Percentiles rank a stretch among this genome's conserved stretches.
Evolutionary conservation across 2,888 invertebrate genomes (phyloP).

Genomic region (Sympetrum striolatum): DNA sequence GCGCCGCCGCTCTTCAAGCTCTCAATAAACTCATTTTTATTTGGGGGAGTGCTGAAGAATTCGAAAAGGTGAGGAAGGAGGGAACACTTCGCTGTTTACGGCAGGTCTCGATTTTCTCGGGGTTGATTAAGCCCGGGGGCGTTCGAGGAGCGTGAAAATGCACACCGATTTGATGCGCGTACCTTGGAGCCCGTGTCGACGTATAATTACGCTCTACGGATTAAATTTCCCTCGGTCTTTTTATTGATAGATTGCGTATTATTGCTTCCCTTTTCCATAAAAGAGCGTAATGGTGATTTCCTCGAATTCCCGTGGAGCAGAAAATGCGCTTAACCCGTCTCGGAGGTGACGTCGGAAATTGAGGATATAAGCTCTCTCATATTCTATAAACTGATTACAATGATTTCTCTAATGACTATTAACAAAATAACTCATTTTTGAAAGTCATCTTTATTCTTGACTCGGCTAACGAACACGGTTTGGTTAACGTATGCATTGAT

Average conservation of each 20-base stretch:
- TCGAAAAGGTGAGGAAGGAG: not conserved
- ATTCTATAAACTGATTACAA: no score
- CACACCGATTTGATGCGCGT: not conserved
- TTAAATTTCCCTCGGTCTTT: not conserved
- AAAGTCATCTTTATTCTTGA: no score
- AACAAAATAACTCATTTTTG: no score
- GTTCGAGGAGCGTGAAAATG: not conserved
- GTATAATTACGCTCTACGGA: not conserved
- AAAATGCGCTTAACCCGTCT: no score
- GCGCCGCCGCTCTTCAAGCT: not conserved
- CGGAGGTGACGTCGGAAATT: no score
- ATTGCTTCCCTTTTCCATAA: no score
- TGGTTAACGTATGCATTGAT: no score
- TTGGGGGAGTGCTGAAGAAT: not conserved
- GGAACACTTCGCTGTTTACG: not conserved
- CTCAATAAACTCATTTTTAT: not conserved
- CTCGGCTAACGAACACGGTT: no score
- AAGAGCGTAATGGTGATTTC: no score
- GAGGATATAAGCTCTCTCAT: no score
- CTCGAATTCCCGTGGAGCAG: no score
- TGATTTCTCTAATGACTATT: no score
- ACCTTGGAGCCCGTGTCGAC: not conserved
- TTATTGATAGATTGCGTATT: not conserved
- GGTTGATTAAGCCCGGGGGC: not conserved
- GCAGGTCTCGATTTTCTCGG: not conserved